Base-by-base conservation (phyloP, 2,888 invertebrate genomes). In the Dioctria linearis region DNA sequence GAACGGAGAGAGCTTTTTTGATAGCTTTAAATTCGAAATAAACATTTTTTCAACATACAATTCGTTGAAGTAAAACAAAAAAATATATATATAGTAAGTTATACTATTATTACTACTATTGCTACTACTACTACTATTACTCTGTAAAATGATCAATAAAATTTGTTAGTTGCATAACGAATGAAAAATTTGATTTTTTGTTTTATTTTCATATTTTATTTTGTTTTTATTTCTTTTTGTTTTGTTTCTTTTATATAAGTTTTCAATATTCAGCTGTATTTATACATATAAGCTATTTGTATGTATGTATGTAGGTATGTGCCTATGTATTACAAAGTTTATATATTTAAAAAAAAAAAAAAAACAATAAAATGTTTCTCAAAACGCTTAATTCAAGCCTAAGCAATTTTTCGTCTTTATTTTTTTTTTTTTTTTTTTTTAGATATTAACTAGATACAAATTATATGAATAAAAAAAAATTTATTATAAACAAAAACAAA, bases 1-100 rank as follows among this genome's bases (percentile, higher is more conserved):
- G 25, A 73, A 73, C 54, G 42, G 11, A 73, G 25, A 25, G 73
- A 73, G 73, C 73, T 73, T 73, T 73, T 73, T 57, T 73, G 73
- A 73, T 73, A 73, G 73, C 73, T 73, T 73, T 73, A 73, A 73
- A 73, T 73, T 73, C 59, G 73, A 73, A 25, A 59, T 51, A 13
- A 66, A 59, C 25, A 25, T 25, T 25, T 51, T 61, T 73, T 73
- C 73, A 73, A 66, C 11, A 40, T 2, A 61, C 39, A 59, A 57
- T 73, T 73, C 51, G 43, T 73, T 73, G 43, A 73, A 73, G 73
- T 40, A 42, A 73, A 73, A 25, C 25, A 25, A 25, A 25, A 25
- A 25, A 61, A 5, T n/a, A 51, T 49, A n/a, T n/a, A 13, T 71
- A 11, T 73, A 73, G 73, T 73, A 57, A 40, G 25, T 25, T 25